phyloP scores from a whole-genome alignment of 64 coral and sea anemone genomes.

The Dendronephthya gigantea region DNA sequence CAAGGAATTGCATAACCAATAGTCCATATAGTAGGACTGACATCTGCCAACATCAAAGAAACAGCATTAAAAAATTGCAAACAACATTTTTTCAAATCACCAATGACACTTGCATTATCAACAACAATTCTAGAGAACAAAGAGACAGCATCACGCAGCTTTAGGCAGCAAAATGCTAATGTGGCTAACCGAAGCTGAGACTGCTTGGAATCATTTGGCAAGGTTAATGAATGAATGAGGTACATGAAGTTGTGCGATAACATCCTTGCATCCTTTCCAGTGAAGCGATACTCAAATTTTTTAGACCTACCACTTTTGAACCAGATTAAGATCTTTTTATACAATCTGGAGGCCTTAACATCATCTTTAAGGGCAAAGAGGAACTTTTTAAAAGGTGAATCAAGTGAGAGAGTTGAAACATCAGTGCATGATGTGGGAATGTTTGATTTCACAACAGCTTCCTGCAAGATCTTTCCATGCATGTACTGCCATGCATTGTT shows the following conservation, averaged over 20 bases:
- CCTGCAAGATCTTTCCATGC: conserved; percentile 8
- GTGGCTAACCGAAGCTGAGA: neutral
- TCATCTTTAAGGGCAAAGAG: conserved; percentile 11
- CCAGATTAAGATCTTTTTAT: conserved; percentile 17
- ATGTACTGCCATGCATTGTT: conserved; percentile 45
- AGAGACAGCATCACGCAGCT: conserved; percentile 31
- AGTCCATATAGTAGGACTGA: conserved; percentile 38
- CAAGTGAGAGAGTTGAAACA: conserved; percentile 1
- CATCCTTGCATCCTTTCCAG: conserved; percentile 25
- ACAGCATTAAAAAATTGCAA: conserved; percentile 7
- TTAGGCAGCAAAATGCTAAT: neutral
- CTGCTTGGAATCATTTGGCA: neutral
- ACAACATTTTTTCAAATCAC: conserved; percentile 17
- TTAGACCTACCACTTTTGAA: neutral
- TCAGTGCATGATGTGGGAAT: neutral
- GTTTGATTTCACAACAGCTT: conserved; percentile 27
- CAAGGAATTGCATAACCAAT: conserved; percentile 32
- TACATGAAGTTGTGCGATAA: conserved; percentile 36
- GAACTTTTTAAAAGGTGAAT: conserved; percentile 28
- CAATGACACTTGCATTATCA: neutral
- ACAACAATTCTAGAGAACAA: neutral
- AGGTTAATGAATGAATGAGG: neutral
- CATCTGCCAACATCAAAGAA: conserved; percentile 27
- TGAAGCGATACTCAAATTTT: conserved; percentile 21
- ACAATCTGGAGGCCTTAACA: conserved; percentile 15